Base-by-base conservation (phyloP, 2,888 invertebrate genomes). In the Calliscelio sp. region DNA sequence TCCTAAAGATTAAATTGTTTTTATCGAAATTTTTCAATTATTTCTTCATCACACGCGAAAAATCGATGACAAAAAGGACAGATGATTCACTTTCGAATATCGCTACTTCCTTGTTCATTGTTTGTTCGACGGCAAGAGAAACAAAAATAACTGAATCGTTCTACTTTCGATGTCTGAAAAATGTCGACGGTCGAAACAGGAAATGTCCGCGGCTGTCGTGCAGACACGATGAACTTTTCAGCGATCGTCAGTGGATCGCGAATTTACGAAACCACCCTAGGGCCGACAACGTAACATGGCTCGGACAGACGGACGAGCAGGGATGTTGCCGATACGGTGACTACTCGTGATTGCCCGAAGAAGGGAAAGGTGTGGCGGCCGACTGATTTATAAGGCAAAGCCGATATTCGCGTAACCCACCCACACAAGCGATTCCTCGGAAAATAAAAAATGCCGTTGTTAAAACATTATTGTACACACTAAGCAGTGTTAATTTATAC, bases 331-430 rank as follows among this genome's bases (percentile, higher is more conserved):
- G 92, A 92, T 92, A 92, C 90, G 91, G 91, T 92, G 92, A 93
- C 92, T 92, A 92, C 90, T 93, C 93, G 93, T 93, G 93, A 93
- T 93, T 93, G 93, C 93, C 93, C 90, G 90, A 92, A 93, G 93
- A 93, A 92, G 93, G 93, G 93, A 93, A 93, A 93, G 93, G 93
- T 93, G 93, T 92, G 93, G 92, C 92, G 88, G 88, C 88, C 91
- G 92, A 90, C 92, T 93, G 93, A 93, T 93, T 93, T 93, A 93
- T 93, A 93, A 92, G 93, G 91, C 92, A 91, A 80, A 84, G 70
- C 70, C 57, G 79, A 80, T 71, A 84, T 66, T 84, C 74, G 81
- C 81, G 79, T 79, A 79, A 79, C 59, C 57, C 81, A 82, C 81
- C 84, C 75, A 81, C 81, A 81, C 66, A 70, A 66, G 75, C 75